Evolutionary conservation across 1,140 invertebrate genomes (phyloP).

Genomic region (Leptinotarsa undecemlineata): DNA sequence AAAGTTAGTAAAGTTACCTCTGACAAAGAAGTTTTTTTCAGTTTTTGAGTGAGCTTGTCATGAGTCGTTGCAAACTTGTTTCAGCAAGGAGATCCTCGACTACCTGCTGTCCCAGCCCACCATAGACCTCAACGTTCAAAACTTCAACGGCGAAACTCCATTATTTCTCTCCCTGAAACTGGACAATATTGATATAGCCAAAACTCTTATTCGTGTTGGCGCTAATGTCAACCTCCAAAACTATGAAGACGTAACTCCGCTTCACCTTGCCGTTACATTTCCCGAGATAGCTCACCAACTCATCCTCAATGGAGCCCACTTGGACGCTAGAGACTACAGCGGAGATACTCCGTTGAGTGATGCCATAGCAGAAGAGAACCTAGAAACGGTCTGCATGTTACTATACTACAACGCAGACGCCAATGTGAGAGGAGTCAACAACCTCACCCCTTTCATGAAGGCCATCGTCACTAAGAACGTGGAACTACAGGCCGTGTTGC

Average conservation of each 20-base stretch:
- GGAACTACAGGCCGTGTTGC: constrained; percentile 13
- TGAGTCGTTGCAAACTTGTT: neutral
- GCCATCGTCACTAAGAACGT: constrained; percentile 21
- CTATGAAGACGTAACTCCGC: constrained; percentile 26
- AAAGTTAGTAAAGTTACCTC: too few species aligned
- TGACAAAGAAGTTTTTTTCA: too few species aligned
- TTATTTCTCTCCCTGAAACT: constrained; percentile 21
- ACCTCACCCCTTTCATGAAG: constrained; percentile 31
- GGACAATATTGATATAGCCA: constrained; percentile 2
- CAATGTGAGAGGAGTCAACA: constrained; percentile 21
- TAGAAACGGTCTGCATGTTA: constrained; percentile 29
- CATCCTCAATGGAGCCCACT: constrained; percentile 17
- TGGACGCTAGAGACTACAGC: constrained; percentile 26
- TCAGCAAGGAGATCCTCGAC: constrained; percentile 19
- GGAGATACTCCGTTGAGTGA: constrained; percentile 28
- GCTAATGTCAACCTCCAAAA: constrained; percentile 30
- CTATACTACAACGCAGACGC: constrained; percentile 28
- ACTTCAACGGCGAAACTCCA: constrained; percentile 24
- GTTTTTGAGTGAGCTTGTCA: too few species aligned
- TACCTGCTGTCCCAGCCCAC: constrained; percentile 11
- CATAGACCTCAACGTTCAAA: constrained; percentile 11
- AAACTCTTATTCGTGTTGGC: constrained; percentile 13
- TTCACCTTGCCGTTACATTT: constrained; percentile 20
- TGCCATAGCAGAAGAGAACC: constrained; percentile 14
- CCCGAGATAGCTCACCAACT: constrained; percentile 12